Conservation (phyloP, 2,113 vertebrate genomes). For the Lophius piscatorius region DNA sequence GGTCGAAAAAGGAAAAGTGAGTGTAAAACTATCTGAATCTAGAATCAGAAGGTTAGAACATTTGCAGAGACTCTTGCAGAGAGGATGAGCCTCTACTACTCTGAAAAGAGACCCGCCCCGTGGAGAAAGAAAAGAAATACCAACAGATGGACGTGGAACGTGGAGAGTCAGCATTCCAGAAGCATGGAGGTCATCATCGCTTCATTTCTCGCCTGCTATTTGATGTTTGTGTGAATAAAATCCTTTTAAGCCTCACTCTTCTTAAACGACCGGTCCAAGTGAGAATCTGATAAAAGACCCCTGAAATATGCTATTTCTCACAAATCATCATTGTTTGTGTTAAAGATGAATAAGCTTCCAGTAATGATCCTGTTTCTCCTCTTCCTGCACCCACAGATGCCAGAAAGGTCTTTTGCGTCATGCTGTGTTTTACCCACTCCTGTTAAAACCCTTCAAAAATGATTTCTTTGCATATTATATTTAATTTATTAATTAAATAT, state of each 20-base stretch:
- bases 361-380: constrained; percentile 1
- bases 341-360: neutral
- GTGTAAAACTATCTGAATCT: no score
- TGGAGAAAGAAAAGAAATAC: constrained; percentile 42
- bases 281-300: constrained; percentile 21
- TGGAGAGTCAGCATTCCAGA: constrained; percentile 71
- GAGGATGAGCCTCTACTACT: constrained; percentile 30
- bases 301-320: constrained; percentile 11
- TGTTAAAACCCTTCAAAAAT: constrained; percentile 23
- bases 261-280: neutral
- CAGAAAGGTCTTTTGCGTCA: constrained; percentile 19
- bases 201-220: constrained; percentile 51
- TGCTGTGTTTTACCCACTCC: constrained; percentile 17
- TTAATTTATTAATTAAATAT: no score
- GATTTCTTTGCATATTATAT: no score
- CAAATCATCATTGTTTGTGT: neutral
- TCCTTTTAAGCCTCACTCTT: constrained; percentile 26
- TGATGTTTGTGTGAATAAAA: constrained; percentile 41
- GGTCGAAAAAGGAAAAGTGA: no score
- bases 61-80: no score
- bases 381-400: constrained; percentile 9
- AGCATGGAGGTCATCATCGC: constrained; percentile 54
- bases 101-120: constrained; percentile 32
- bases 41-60: no score
- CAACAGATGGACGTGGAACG: constrained; percentile 62